Evolutionary conservation across 2,113 vertebrate genomes (phyloP), one percentile per base, ranked within the genome.

Genomic region (Paradoxurus hermaphroditus): DNA sequence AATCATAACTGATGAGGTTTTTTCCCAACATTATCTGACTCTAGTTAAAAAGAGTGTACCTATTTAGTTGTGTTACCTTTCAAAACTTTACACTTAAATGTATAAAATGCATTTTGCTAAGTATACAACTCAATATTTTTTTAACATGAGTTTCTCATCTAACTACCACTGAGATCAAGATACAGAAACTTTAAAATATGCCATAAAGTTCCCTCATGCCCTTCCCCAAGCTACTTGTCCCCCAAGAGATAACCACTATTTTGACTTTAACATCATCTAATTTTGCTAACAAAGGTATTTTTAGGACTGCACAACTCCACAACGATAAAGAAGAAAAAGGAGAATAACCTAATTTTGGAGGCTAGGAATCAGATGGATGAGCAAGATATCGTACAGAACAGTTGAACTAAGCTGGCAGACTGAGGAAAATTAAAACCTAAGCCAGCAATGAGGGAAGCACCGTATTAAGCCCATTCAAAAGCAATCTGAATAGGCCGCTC

Each of bases 271-370:
- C 29, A 86, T 39, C 29, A 91, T n/a, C 5, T 67, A 75, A 23
- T 53, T 92, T 89, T 91, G 73, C 36, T 78, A 94, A 73, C 67
- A 23, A 86, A 72, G 18, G 29, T 83, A 82, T 82, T 92, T 94
- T 92, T 67, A 91, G 34, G 67, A 81, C 36, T 1, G 27, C 16
- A 91, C 41, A 89, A 86, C 85, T 94, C 65, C 87, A 65, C 5
- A 90, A 73, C n/a, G 11, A 85, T 90, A 90, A 86, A 92, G 73
- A 62, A 86, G 7, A 81, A 95, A 25, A 3, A 89, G 63, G 83
- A 93, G 36, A 78, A 13, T 29, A 77, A 75, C 11, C 19, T 65
- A 72, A 79, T 87, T 81, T 94, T 31, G 36, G 36, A 81, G 88
- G 19, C 39, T 91, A 27, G 36, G 91, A 85, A 94, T 84, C 36